A percentile compares a stretch with the other conserved stretches of the same genome.
phyloP scores from a whole-genome alignment of 2,888 invertebrate species.

The Buathra laborator region DNA sequence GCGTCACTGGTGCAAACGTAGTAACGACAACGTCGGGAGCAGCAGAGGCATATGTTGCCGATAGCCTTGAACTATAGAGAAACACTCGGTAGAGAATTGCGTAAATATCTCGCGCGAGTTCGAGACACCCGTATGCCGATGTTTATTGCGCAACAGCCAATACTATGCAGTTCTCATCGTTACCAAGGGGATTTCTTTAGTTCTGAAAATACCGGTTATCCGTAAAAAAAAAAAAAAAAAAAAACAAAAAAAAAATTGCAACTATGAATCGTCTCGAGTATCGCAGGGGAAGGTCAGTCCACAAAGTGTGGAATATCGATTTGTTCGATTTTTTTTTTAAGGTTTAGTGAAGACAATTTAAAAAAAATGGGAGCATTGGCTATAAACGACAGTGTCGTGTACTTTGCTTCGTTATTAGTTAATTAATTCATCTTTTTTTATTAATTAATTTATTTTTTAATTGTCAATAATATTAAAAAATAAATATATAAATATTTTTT shows the following conservation, averaged over 20 bases:
- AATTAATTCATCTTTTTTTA: neutral
- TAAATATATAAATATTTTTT: neutral
- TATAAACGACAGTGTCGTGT: no score
- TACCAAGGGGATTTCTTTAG: neutral
- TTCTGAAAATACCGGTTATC: neutral
- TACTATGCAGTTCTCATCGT: neutral
- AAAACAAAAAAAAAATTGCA: no score
- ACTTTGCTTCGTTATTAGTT: neutral
- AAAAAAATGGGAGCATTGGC: no score
- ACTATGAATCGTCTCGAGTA: neutral
- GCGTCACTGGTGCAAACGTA: no score
- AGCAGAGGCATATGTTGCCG: neutral
- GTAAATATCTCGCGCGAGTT: conserved; percentile 20
- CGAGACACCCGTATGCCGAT: neutral
- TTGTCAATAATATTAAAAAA: neutral
- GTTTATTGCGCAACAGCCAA: conserved; percentile 12
- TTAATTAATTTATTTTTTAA: no score
- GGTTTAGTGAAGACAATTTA: neutral
- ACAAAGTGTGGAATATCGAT: neutral
- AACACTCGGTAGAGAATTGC: conserved; percentile 35
- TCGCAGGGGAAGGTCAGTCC: neutral
- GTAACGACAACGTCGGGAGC: neutral
- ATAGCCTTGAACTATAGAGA: conserved; percentile 47
- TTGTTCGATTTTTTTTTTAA: neutral
- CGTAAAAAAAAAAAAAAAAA: neutral